Evolutionary conservation across 2,797 vertebrate species (phyloP), one percentile per base, ranked within the genome.

Genomic region (Poecile montanus): DNA sequence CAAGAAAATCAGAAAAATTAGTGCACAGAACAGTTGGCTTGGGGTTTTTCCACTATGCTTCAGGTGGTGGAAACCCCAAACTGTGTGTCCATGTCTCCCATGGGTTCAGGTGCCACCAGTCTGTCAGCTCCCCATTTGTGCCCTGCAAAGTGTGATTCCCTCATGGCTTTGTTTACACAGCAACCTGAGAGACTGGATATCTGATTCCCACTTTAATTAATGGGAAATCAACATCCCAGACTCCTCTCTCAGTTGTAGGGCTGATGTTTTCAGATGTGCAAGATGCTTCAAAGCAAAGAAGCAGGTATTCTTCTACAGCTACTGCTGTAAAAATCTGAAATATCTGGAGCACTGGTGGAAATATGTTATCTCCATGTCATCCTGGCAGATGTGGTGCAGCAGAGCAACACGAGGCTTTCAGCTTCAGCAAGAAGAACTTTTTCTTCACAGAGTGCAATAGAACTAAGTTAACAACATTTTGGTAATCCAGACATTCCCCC

Each of bases 201-300:
- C 65, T 45, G 57, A 76, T 70, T 83, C 79, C 61, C n/a, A 11
- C 21, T 56, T 89, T 88, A 82, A 91, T 89, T 94, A 90, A 79
- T 4, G 57, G 56, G 56, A 94, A 82, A 76, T 19, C 6, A 82
- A 40, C 67, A 16, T 16, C 71, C 71, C 8, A 0, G 48, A 7
- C 30, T 36, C 23, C 16, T 56, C 47, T 65, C 67, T 76, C 40
- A 14, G 27, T 29, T 38, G 19, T 7, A 30, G 32, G 63, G 40
- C 3, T 72, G 32, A 7, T 23, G 57, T 53, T 86, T 65, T 62
- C 74, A 65, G 38, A 8, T 38, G 15, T 30, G 21, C 6, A 5
- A 21, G 12, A 21, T 58, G 26, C 23, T 75, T 63, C 38, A 30
- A 54, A 75, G 30, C 22, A n/a, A n/a, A 47, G 27, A 66, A 40